Evolutionary conservation across 2,888 invertebrate genomes (phyloP), one percentile per base, ranked within the genome.

Genomic region (Palloptera scutellata): DNA sequence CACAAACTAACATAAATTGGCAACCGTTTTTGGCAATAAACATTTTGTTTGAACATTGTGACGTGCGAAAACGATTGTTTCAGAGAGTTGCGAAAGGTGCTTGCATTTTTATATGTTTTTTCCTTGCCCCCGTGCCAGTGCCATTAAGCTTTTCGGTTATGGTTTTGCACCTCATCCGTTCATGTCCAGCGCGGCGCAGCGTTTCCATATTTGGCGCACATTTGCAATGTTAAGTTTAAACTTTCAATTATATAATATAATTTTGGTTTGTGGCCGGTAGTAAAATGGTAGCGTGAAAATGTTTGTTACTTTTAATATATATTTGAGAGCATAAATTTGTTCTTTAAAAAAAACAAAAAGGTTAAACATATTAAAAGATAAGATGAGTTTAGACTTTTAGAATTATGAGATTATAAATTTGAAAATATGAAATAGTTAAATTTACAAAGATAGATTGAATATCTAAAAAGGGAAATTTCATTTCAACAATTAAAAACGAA

Each of bases 21-120:
- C 64, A 67, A 48, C 61, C 69, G 57, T 54, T 69, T 70, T 65
- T 67, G 70, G 64, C 52, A 59, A 62, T 45, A 59, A 61, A 62
- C 58, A 17, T 54, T 61, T 48, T 48, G 48, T 48, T 48, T 13
- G 48, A n/a, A n/a, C 15, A 15, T 48, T 30, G 30, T 30, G 30
- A 30, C 30, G 30, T 30, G 30, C 15, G 10, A n/a, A n/a, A 15
- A 15, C 48, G 48, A 15, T 48, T 13, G 13, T 48, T 2, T 48
- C 5, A 15, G 5, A 13, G 48, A n/a, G 48, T 48, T 48, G 48
- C 10, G 5, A n/a, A 15, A 51, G n/a, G 20, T 55, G 54, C 54
- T 30, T 13, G 64, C 57, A 30, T 45, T 57, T 51, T 64, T 57
- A 55, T 57, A 55, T 64, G 51, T 57, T 41, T 30, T 17, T 40